Conservation (phyloP, 2,113 vertebrate species). For the Collichthys lucidus region DNA sequence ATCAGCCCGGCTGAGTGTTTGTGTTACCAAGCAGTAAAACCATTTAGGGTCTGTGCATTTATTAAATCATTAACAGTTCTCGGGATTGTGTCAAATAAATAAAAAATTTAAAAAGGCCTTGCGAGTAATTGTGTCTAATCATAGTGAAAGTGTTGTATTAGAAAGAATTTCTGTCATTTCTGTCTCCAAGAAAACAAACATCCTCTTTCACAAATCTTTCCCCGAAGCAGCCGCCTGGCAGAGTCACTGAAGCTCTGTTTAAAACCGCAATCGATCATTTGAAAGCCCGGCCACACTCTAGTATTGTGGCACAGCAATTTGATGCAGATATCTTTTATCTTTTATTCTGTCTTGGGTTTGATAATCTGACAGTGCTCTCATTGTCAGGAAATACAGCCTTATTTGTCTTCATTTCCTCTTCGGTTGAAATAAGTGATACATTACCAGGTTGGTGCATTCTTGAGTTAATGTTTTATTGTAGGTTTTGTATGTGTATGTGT, state of each 20-base stretch:
- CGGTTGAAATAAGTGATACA: not conserved
- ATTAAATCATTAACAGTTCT: conserved; percentile 44
- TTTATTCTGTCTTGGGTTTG: conserved; percentile 37
- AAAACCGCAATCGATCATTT: conserved; percentile 38
- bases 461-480: not conserved
- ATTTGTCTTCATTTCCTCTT: not conserved
- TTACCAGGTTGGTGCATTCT: not conserved
- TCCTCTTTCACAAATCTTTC: conserved; percentile 32
- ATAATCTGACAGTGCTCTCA: conserved; percentile 18
- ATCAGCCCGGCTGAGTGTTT: conserved; percentile 22
- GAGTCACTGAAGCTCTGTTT: conserved; percentile 22
- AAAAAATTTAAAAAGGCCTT: not conserved
- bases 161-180: not conserved
- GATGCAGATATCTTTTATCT: conserved; percentile 22
- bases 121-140: not conserved
- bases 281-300: not conserved
- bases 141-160: not conserved
- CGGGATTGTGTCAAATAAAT: not conserved
- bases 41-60: conserved; percentile 3
- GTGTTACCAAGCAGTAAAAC: conserved; percentile 34
- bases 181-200: conserved; percentile 32
- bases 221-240: not conserved
- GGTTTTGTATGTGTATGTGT: not conserved
- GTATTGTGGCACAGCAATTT: not conserved
- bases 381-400: not conserved